phyloP scores from a whole-genome alignment of 2,888 invertebrate species.

The Pseudoips prasinana region DNA sequence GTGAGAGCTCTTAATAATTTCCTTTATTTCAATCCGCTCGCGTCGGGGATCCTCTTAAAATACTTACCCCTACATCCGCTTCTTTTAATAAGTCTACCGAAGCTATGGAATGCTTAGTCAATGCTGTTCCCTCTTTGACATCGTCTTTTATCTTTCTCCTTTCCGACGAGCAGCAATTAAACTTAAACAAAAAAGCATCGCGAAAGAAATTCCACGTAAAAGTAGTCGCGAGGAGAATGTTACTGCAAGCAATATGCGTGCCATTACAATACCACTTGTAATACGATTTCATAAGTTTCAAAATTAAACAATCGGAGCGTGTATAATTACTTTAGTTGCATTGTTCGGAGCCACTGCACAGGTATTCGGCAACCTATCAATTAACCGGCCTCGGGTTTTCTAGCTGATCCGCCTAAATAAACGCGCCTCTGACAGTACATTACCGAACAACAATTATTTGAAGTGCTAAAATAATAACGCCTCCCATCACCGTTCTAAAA shows the following conservation, averaged over 20 bases:
- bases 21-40: conserved; percentile 78
- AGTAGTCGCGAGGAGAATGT: conserved; percentile 45
- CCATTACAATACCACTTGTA: conserved; percentile 58
- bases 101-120: conserved; percentile 70
- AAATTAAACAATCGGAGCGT: conserved; percentile 76
- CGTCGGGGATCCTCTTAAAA: conserved; percentile 77
- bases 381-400: conserved; percentile 54
- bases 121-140: conserved; percentile 59
- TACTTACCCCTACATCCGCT: conserved; percentile 80
- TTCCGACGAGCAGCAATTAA: conserved; percentile 70
- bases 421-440: conserved; percentile 47
- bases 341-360: conserved; percentile 73
- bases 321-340: conserved; percentile 68
- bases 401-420: conserved; percentile 70
- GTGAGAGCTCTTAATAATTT: conserved; percentile 78
- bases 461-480: conserved; percentile 66
- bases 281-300: conserved; percentile 73
- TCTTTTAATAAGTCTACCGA: conserved; percentile 77
- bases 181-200: conserved; percentile 60
- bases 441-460: conserved; percentile 35
- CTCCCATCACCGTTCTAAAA: conserved; percentile 37
- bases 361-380: conserved; percentile 73
- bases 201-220: conserved; percentile 68
- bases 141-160: conserved; percentile 69
- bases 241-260: conserved; percentile 34